Base-by-base conservation (phyloP, 2,113 vertebrate species). In the Malurus elegans region DNA sequence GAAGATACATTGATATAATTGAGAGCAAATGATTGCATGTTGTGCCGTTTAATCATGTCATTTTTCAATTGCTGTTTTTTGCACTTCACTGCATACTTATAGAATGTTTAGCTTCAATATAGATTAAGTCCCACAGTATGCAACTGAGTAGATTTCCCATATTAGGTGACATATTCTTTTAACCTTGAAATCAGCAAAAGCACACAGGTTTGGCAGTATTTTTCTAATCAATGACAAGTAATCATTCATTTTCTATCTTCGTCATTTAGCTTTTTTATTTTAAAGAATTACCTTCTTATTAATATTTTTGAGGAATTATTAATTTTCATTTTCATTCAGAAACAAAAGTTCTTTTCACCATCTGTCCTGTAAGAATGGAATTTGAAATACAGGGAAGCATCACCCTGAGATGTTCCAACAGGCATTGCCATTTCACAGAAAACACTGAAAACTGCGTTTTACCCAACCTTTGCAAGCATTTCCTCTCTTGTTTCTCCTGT, bases 1-100 rank as follows among this genome's bases (percentile, higher is more conserved):
- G 98, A 98, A 98, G 98, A 98, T 98, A 98, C 97, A 98, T 98
- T 98, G 98, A 97, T 97, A 98, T 98, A 98, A 98, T 98, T 98
- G 98, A 98, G 97, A 98, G 97, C 98, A 98, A 98, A 98, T 98
- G 97, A 98, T 98, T 98, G 97, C 97, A 97, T 98, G 98, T 98
- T 97, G 61, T 98, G 97, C 97, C 97, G 97, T 98, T 98, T 98
- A 98, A 98, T 98, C 98, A 98, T 97, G 98, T 98, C 98, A 98
- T 98, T 98, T 98, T 98, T 98, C 98, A 98, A 97, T 98, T 97
- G 97, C 98, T 98, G 83, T 96, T 97, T 98, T 98, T 98, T 98
- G 97, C 97, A 98, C 96, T 98, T 98, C 97, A 91, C 87, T 98
- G 97, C 96, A 97, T 98, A 93, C 96, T 97, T 98, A 98, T 98